Evolutionary conservation across 2,888 invertebrate genomes (phyloP), one percentile per base, ranked within the genome.

Genomic region (Lycaena phlaeas): DNA sequence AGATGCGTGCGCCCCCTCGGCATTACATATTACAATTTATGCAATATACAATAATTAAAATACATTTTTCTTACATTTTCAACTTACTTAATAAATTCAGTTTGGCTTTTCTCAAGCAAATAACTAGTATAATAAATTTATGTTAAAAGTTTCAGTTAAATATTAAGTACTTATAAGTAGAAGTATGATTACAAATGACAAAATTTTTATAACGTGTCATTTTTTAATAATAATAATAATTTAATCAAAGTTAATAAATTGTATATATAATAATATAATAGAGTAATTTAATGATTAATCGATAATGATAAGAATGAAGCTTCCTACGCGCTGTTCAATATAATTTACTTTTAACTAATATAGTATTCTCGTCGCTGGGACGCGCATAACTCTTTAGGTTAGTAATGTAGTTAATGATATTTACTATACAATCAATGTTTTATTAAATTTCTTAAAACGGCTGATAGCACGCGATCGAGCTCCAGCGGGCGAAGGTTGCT

Each of bases 291-390:
- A 85, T 82, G 81, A 85, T 85, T 85, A 84, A 81, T 81, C 73
- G 67, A 76, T 84, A 84, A 84, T 85, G 79, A 85, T 85, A 84
- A 82, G 75, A 81, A 85, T 85, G 84, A 86, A 86, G 86, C 86
- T 77, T 76, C 72, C 84, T 84, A 86, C 84, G 78, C 76, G 82
- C 76, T 85, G 85, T 77, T 84, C 86, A 86, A 81, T 85, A n/a
- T n/a, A 79, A 86, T 86, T 87, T 87, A 87, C 82, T 84, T 86
- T 87, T 87, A 87, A 87, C 87, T 88, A 88, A 86, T 86, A 71
- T 87, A 87, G 87, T 87, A 87, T 85, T 87, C 87, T 87, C 72
- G 79, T 79, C 85, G 64, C 70, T 64, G 60, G 66, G 76, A 75
- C 77, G 74, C 66, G 75, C 69, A 71, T 68, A 68, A 65, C 67